phyloP scores from a whole-genome alignment of 2,797 vertebrate genomes.

The Mormyrops boulengeri region DNA sequence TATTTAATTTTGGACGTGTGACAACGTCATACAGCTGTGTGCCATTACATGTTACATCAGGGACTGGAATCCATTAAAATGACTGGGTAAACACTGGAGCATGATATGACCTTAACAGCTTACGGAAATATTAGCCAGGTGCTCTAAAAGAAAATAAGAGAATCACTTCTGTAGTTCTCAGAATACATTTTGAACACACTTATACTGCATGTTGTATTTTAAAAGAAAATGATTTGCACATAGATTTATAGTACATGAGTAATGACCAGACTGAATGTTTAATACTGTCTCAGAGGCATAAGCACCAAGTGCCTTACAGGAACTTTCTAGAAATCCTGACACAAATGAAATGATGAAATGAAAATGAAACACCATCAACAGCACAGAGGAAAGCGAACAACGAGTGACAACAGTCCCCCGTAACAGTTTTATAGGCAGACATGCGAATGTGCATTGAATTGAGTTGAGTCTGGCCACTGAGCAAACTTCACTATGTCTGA shows the following conservation, averaged over 20 bases:
- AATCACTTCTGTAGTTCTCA: not conserved
- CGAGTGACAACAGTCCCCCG: not conserved
- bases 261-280: not conserved
- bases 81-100: not conserved
- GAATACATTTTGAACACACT: not conserved
- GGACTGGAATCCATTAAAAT: not conserved
- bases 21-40: not conserved
- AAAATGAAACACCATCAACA: not conserved
- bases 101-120: not conserved
- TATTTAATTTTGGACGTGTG: not conserved
- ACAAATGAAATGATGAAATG: not conserved
- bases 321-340: slow-evolving; percentile 3
- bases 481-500: not conserved
- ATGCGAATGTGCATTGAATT: not conserved
- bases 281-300: not conserved
- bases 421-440: not conserved
- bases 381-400: not conserved
- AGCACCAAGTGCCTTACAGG: not conserved
- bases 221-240: not conserved
- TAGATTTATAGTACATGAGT: not conserved
- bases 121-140: not conserved
- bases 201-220: not conserved
- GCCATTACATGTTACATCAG: not conserved
- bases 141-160: not conserved
- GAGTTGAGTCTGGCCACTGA: not conserved